Evolutionary conservation across 2,113 vertebrate species (phyloP).

Genomic region (Chaetorhynchus papuensis): DNA sequence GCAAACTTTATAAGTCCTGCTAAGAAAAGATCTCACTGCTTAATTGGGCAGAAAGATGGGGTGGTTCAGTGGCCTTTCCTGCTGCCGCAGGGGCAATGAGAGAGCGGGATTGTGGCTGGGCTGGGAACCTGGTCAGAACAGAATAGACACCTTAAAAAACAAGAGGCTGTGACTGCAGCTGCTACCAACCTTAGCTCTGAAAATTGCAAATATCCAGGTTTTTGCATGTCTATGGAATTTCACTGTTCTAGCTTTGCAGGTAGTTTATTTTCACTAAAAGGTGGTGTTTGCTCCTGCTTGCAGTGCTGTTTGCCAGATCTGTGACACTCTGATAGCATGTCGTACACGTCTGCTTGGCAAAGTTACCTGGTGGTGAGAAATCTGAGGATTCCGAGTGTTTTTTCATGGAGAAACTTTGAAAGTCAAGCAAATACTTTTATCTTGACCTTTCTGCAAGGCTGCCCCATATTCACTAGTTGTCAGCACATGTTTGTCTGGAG

Average conservation of each 20-base stretch:
- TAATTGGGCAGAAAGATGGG: neutral
- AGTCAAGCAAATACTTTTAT: conserved; percentile 84
- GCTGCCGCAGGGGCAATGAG: fast-evolving
- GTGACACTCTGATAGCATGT: neutral
- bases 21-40: neutral
- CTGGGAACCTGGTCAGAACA: neutral
- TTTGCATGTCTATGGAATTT: neutral
- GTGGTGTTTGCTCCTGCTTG: neutral
- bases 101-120: fast-evolving
- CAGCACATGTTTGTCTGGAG: conserved; percentile 88
- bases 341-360: neutral
- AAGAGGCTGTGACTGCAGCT: neutral
- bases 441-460: conserved; percentile 94
- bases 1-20: neutral
- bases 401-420: conserved; percentile 83
- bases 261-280: neutral
- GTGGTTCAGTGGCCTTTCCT: neutral
- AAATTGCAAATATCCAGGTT: neutral
- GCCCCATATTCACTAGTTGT: conserved; percentile 90
- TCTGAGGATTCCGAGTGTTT: neutral
- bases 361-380: neutral
- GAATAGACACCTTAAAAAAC: neutral
- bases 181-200: neutral
- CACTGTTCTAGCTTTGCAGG: neutral
- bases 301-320: neutral